Evolutionary conservation across 1,140 invertebrate species (phyloP).

Genomic region (Lordiphosa mommai): DNA sequence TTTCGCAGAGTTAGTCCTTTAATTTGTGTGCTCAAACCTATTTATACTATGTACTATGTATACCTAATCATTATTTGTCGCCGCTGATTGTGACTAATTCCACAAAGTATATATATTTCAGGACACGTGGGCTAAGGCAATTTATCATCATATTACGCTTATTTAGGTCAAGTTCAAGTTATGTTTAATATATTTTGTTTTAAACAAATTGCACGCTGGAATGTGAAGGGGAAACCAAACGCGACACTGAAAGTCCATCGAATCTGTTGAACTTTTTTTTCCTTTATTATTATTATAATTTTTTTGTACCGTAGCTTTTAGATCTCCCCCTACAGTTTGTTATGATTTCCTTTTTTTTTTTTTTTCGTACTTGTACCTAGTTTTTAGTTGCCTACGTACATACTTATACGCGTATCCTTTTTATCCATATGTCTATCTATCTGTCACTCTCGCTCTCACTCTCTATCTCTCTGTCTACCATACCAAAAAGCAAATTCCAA

Average conservation of each 20-base stretch:
- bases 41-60: slow-evolving; percentile 19
- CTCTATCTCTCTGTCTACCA: slow-evolving; percentile 44
- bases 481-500: slow-evolving; percentile 27
- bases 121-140: neutral
- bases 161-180: slow-evolving; percentile 19
- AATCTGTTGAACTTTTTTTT: slow-evolving; percentile 10
- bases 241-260: neutral
- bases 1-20: too few species aligned
- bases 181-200: slow-evolving; percentile 13
- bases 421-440: slow-evolving; percentile 34
- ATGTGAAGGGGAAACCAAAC: slow-evolving; percentile 40
- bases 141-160: slow-evolving; percentile 44
- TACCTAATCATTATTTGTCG: slow-evolving; percentile 31
- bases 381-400: slow-evolving; percentile 56
- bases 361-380: slow-evolving; percentile 54
- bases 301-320: slow-evolving; percentile 9
- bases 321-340: slow-evolving; percentile 3
- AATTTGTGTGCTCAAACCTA: too few species aligned
- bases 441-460: slow-evolving; percentile 25
- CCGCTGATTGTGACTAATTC: slow-evolving; percentile 65
- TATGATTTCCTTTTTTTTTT: slow-evolving; percentile 23
- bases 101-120: slow-evolving; percentile 13
- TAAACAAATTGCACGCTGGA: slow-evolving; percentile 65
- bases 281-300: slow-evolving; percentile 27
- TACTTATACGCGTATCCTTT: slow-evolving; percentile 27